Conservation (phyloP, 2,113 vertebrate genomes). For the Phyllopteryx taeniolatus region DNA sequence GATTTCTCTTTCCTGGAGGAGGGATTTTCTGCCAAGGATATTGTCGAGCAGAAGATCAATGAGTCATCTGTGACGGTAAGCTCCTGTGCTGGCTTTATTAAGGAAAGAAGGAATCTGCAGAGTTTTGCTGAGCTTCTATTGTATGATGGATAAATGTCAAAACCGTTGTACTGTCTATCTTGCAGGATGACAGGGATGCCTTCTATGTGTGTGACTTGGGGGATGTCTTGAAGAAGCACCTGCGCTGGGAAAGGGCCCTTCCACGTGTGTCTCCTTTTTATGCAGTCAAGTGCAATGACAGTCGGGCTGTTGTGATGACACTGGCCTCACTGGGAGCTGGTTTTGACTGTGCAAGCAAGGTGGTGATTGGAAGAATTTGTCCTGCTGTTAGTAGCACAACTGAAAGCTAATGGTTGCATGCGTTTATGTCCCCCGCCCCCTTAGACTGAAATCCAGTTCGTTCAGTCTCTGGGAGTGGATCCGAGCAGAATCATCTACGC, state of each 20-base stretch:
- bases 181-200: conserved; percentile 94
- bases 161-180: neutral
- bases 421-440: conserved; percentile 10
- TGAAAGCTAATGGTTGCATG: conserved; percentile 9
- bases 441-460: conserved; percentile 91
- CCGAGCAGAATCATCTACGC: conserved; percentile 93
- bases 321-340: conserved; percentile 87
- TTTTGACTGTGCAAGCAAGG: conserved; percentile 98
- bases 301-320: conserved; percentile 83
- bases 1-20: conserved; percentile 90
- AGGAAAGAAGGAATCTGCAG: neutral
- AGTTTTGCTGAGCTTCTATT: neutral
- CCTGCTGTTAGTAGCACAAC: neutral
- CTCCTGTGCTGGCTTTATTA: conserved; percentile 5
- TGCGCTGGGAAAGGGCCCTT: conserved; percentile 85
- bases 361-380: conserved; percentile 45
- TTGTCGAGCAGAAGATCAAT: conserved; percentile 93
- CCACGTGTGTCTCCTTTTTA: conserved; percentile 92
- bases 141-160: neutral
- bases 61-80: conserved; percentile 90
- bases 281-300: conserved; percentile 94
- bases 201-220: conserved; percentile 96
- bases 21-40: conserved; percentile 91
- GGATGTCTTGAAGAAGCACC: conserved; percentile 90
- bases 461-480: conserved; percentile 89